phyloP scores from a whole-genome alignment of 2,797 vertebrate genomes.

The Schizopygopsis pylzovi region DNA sequence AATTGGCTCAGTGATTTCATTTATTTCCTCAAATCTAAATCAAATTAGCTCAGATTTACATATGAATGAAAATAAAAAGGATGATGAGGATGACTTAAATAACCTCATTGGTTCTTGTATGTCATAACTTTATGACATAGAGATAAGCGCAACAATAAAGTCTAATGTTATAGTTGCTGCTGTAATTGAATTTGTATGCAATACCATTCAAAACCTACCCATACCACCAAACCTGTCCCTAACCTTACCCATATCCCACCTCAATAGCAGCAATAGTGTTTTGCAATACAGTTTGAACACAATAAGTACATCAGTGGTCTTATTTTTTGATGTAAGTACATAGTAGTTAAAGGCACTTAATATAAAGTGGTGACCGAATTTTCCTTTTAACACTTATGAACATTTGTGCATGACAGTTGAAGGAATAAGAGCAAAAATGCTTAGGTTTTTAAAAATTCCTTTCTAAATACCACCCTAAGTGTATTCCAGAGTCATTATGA shows the following conservation, averaged over 20 bases:
- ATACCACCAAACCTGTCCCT: no score
- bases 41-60: not conserved
- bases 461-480: not conserved
- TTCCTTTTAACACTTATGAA: not conserved
- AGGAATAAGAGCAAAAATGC: not conserved
- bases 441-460: no score
- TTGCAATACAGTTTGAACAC: no score
- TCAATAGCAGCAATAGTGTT: no score
- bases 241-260: no score
- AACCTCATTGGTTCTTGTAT: not conserved
- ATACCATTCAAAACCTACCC: not conserved
- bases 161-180: not conserved
- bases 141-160: not conserved
- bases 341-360: no score
- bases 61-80: not conserved
- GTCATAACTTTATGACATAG: no score
- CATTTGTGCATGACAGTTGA: not conserved
- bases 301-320: no score
- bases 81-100: not conserved
- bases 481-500: constrained; percentile 47
- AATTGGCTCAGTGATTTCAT: not conserved
- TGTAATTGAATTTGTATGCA: not conserved
- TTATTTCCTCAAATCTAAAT: not conserved
- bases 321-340: no score
- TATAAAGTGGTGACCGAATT: no score